Percentiles rank a stretch among this genome's conserved stretches.
Evolutionary conservation across 1,140 invertebrate genomes (phyloP).

Genomic region (Arctopsyche grandis): DNA sequence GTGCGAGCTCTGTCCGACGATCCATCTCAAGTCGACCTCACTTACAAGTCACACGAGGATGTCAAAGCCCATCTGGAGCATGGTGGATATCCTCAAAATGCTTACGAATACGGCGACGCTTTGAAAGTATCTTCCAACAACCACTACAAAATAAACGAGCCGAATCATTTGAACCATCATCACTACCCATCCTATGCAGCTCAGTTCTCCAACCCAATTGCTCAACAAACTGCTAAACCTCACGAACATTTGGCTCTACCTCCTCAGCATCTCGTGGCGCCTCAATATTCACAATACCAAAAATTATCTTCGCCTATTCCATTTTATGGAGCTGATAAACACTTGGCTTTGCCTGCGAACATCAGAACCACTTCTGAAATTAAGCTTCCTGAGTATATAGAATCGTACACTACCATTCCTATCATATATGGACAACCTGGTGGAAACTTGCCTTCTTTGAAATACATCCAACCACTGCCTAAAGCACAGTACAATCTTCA

Average conservation of each 20-base stretch:
- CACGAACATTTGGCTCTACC: conserved; percentile 22
- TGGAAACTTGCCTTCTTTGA: conserved; percentile 25
- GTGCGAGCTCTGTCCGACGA: conserved; percentile 34
- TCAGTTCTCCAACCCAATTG: conserved; percentile 28
- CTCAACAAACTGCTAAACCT: conserved; percentile 13
- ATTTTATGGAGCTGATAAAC: conserved; percentile 43
- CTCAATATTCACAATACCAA: conserved; percentile 38
- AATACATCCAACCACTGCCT: conserved; percentile 31
- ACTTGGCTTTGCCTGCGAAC: conserved; percentile 31
- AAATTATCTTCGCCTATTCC: conserved; percentile 26
- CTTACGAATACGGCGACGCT: conserved; percentile 16
- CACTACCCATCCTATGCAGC: conserved; percentile 16
- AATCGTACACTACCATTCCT: conserved; percentile 40
- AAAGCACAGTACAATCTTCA: conserved; percentile 35
- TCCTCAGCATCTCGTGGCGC: conserved; percentile 36
- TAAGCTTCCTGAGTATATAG: conserved; percentile 41
- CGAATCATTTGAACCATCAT: conserved; percentile 7
- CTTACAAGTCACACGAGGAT: conserved; percentile 35
- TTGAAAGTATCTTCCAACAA: conserved; percentile 26
- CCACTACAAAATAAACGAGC: conserved; percentile 30
- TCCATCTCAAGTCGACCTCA: conserved; percentile 43
- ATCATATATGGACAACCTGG: conserved; percentile 46
- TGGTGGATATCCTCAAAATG: conserved; percentile 5
- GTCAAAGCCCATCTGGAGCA: conserved; percentile 6
- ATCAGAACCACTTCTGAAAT: conserved; percentile 35